A percentile compares a stretch with the other conserved stretches of the same genome.
phyloP scores from a whole-genome alignment of 2,797 vertebrate species.

The Sarcophilus harrisii region DNA sequence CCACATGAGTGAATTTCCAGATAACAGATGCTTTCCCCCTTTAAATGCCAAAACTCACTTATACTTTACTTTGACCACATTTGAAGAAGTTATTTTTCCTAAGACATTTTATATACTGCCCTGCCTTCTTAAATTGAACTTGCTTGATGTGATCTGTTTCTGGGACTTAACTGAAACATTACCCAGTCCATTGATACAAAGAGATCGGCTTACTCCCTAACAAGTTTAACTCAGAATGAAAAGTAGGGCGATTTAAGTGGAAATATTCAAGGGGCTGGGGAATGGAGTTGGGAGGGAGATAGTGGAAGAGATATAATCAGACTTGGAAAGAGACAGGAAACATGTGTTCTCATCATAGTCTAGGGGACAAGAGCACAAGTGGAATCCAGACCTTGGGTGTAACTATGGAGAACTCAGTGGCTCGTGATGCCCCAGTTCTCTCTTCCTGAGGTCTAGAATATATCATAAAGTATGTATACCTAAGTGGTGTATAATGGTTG shows the following conservation, averaged over 20 bases:
- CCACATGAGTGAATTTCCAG: neutral
- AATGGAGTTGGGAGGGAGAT: neutral
- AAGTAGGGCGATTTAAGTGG: neutral
- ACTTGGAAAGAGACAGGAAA: neutral
- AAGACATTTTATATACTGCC: neutral
- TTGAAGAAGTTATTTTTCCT: neutral
- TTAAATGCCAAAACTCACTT: neutral
- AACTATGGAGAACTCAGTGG: neutral
- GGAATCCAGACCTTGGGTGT: neutral
- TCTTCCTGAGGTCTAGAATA: neutral
- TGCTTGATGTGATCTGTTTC: neutral
- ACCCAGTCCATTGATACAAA: neutral
- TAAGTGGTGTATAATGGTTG: neutral
- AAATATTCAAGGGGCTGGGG: neutral
- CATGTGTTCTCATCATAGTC: neutral
- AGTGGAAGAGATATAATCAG: neutral
- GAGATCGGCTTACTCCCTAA: neutral
- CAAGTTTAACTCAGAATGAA: neutral
- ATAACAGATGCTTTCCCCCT: neutral
- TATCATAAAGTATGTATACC: neutral
- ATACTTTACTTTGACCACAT: neutral
- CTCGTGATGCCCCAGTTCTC: neutral
- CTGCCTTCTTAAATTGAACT: neutral
- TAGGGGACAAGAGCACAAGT: neutral
- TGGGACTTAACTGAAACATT: neutral